Conservation (phyloP, 2,888 invertebrate species). For the Monoplex corrugatus region DNA sequence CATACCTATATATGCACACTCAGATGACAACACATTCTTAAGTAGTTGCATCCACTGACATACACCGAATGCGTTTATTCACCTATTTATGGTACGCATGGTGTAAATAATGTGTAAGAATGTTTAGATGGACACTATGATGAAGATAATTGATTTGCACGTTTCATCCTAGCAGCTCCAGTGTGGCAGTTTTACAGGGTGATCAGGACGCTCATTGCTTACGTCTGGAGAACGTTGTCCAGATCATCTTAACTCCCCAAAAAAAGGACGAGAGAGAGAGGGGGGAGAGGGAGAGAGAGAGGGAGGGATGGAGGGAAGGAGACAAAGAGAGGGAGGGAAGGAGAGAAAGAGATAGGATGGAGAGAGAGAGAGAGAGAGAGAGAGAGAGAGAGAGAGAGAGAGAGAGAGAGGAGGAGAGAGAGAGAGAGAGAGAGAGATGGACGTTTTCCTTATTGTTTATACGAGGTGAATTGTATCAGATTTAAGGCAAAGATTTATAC, state of each 20-base stretch:
- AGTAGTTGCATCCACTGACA: background rate
- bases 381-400: background rate
- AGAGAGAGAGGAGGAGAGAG: conserved; percentile 1
- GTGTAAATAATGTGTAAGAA: too few relatives aligned
- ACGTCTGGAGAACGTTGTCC: background rate
- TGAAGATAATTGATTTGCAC: background rate
- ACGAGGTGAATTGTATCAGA: too few relatives aligned
- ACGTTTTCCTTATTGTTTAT: too few relatives aligned
- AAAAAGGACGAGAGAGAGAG: too few relatives aligned
- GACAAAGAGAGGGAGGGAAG: background rate
- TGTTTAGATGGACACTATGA: too few relatives aligned
- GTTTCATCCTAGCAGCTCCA: background rate
- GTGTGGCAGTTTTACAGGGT: background rate
- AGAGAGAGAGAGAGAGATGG: background rate
- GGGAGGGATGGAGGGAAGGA: background rate
- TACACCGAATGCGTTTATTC: background rate
- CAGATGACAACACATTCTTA: background rate
- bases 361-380: background rate
- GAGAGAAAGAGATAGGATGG: background rate
- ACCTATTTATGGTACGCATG: too few relatives aligned
- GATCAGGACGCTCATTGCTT: background rate
- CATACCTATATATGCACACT: background rate
- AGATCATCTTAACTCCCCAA: too few relatives aligned
- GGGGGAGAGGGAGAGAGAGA: background rate
- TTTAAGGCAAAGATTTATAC: too few relatives aligned